Percentiles rank a stretch among this genome's conserved stretches.
These are phyloP conservation scores for Lepus townsendii DNA, from an alignment of 2,797 vertebrate species.

Conservation along the genomic window DNA sequence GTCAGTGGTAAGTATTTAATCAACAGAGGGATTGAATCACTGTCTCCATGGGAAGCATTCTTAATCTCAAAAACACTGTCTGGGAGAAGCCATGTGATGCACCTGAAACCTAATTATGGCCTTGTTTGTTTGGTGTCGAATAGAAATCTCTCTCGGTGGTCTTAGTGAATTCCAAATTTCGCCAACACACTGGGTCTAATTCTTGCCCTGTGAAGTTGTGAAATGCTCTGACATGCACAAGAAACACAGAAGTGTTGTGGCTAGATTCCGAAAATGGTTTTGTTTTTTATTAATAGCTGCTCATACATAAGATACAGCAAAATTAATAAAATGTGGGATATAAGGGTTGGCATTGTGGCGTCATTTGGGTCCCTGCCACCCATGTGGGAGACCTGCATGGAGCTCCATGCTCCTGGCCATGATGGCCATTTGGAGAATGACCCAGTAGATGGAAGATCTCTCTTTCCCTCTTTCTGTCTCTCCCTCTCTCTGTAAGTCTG, in stretches of 20 bases:
- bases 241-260: constrained; percentile 8
- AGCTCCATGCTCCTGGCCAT: too few species aligned
- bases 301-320: background rate
- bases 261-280: background rate
- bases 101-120: background rate
- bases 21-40: background rate
- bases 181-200: background rate
- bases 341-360: background rate
- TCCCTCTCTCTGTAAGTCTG: too few species aligned
- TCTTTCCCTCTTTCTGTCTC: too few species aligned
- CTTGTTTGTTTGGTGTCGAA: constrained; percentile 6
- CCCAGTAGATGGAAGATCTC: too few species aligned
- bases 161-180: background rate
- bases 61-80: constrained; percentile 22
- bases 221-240: background rate
- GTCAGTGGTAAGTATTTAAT: constrained; percentile 24
- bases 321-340: background rate
- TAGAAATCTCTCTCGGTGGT: background rate
- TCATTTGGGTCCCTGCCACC: too few species aligned
- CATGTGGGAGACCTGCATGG: too few species aligned
- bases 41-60: background rate
- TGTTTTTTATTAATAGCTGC: background rate
- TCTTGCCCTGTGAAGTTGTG: background rate
- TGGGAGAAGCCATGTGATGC: background rate
- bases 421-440: too few species aligned